phyloP scores from a whole-genome alignment of 2,113 vertebrate species.

The Sprattus sprattus region DNA sequence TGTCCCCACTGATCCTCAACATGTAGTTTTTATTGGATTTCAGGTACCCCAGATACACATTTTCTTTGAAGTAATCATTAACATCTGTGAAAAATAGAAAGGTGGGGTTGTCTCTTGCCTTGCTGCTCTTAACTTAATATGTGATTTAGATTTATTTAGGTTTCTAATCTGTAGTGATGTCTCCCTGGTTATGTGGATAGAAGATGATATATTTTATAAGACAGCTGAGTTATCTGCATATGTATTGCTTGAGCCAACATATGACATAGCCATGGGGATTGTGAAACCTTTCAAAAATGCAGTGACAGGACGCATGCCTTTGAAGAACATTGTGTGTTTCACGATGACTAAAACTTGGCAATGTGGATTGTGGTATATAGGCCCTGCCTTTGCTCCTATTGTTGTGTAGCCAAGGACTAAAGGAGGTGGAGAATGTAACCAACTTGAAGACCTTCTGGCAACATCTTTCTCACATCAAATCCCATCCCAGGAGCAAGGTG shows the following conservation, averaged over 20 bases:
- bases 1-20: neutral
- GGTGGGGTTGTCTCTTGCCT: too few species aligned
- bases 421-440: neutral
- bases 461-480: neutral
- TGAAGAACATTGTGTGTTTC: neutral
- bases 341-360: neutral
- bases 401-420: neutral
- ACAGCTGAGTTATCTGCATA: neutral
- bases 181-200: too few species aligned
- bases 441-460: neutral
- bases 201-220: neutral
- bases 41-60: too few species aligned
- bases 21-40: too few species aligned
- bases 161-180: too few species aligned
- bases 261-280: neutral
- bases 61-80: too few species aligned
- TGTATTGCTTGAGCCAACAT: neutral
- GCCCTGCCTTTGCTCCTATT: neutral
- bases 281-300: neutral
- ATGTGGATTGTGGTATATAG: neutral
- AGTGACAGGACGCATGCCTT: neutral
- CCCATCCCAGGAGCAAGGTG: neutral
- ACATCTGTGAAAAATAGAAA: too few species aligned
- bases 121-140: too few species aligned
- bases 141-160: too few species aligned